Conservation (phyloP, 2,888 invertebrate species). For the Pyrrhosoma nymphula region DNA sequence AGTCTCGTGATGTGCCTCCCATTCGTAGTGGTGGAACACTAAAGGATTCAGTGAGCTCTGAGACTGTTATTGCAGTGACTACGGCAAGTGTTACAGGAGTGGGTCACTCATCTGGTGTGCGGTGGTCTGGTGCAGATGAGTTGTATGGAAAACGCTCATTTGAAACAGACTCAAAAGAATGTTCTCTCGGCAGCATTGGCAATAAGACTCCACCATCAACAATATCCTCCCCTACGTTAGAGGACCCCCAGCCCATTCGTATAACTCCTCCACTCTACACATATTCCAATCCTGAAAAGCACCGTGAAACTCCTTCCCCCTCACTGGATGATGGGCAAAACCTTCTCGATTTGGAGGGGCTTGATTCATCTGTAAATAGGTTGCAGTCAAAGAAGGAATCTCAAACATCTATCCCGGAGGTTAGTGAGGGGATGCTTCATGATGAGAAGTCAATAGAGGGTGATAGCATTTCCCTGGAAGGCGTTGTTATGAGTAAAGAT, state of each 20-base stretch:
- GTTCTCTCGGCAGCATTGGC: slow-evolving; percentile 40
- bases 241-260: slow-evolving; percentile 84
- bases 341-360: slow-evolving; percentile 66
- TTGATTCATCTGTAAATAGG: slow-evolving; percentile 67
- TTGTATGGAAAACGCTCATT: slow-evolving; percentile 62
- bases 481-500: background rate
- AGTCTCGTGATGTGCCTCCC: slow-evolving; percentile 31
- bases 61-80: slow-evolving; percentile 6
- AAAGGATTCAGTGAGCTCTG: slow-evolving; percentile 30
- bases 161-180: slow-evolving; percentile 24
- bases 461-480: slow-evolving; percentile 70
- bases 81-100: slow-evolving; percentile 3
- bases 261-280: slow-evolving; percentile 88
- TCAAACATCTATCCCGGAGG: slow-evolving; percentile 25
- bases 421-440: slow-evolving; percentile 68
- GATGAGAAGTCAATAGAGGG: slow-evolving; percentile 71
- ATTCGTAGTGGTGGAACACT: slow-evolving; percentile 34
- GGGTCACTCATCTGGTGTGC: slow-evolving; percentile 67
- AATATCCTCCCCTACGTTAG: slow-evolving; percentile 73
- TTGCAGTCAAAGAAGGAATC: slow-evolving; percentile 59
- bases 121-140: slow-evolving; percentile 67
- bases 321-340: slow-evolving; percentile 67
- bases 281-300: slow-evolving; percentile 87
- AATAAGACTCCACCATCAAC: slow-evolving; percentile 68
- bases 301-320: slow-evolving; percentile 78